Evolutionary conservation across 2,113 vertebrate genomes (phyloP), one percentile per base, ranked within the genome.

Genomic region (Taxidea taxus): DNA sequence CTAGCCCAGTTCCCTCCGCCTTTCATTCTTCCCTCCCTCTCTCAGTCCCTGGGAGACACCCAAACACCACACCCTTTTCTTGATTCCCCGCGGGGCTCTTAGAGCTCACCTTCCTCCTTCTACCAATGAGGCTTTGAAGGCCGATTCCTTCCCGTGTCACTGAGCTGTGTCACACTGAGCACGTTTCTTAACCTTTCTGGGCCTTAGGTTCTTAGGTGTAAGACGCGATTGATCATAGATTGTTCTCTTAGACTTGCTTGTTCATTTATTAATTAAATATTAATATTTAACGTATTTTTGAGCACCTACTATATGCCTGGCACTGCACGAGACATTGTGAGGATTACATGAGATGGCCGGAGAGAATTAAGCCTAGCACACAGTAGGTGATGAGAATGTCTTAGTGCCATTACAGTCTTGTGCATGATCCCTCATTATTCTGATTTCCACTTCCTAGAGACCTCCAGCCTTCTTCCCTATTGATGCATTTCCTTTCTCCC

Each of bases 11-110:
- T 74, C 42, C 11, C n/a, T 23, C 64, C 42, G 58, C 44, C 11
- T 25, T 91, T 70, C 25, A 56, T 42, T 68, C 81, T 77, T 83
- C 7, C 16, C 8, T 87, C 27, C 20, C 9, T 37, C 31, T 29
- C 81, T 74, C 80, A 20, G 84, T 86, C 31, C 62, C 78, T 74
- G 70, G 58, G 77, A 15, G 7, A 83, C 16, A 18, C 27, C 47
- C 66, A 64, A 68, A 39, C 7, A 68, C 92, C 98, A 97, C 89
- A 86, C 89, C 96, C 91, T 96, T 95, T 94, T 87, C 82, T 75
- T 78, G 64, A 91, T 62, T 91, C 31, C 44, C 70, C 3, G 47
- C 44, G 13, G 2, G 42, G 16, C 44, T 64, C 20, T 62, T 78
- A 31, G 2, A 91, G n/a, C 54, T 23, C 66, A 42, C 25, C 13